Evolutionary conservation across 2,888 invertebrate species (phyloP), one percentile per base, ranked within the genome.

Genomic region (Amorpha juglandis): DNA sequence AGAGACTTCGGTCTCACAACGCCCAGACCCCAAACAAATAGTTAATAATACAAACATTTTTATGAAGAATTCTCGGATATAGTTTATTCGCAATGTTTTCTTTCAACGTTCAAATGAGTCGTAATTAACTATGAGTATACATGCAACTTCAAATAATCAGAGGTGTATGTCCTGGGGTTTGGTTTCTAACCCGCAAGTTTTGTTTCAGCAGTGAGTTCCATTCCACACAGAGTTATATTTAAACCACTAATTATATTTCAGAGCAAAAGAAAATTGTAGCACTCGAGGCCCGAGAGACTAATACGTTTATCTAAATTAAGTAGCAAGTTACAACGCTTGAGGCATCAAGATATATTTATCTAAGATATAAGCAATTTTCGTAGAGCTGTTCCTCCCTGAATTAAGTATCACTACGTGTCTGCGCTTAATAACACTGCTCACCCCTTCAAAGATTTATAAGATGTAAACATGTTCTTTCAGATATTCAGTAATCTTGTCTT

Each of bases 341-440:
- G 65, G 67, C 67, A 68, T 65, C 66, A 71, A 70, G 73, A 75
- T 68, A 62, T 71, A 73, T 75, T 79, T 79, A 77, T 78, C 74
- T 72, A 63, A 58, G 58, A 55, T 70, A 64, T 65, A 63, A 69
- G 68, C 69, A 78, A 76, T 76, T 78, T 72, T 76, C 69, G 68
- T 69, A 63, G 68, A 77, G 67, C 64, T 66, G 69, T 69, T 71
- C 64, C 74, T 70, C 68, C 71, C 67, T 70, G 67, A 72, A 70
- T 75, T 75, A 77, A 78, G 72, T 74, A 69, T 66, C 50, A 70
- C 67, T 71, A 69, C 74, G 77, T 70, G 68, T 69, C 63, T 63
- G 63, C 63, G 55, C 63, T 53, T 58, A 58, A 38, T 42, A 42
- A 58, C 58, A 58, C 58, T 42, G 42, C 58, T 58, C 19, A 16